Evolutionary conservation across 1,140 invertebrate genomes (phyloP).

Genomic region (Neodiprion fabricii): DNA sequence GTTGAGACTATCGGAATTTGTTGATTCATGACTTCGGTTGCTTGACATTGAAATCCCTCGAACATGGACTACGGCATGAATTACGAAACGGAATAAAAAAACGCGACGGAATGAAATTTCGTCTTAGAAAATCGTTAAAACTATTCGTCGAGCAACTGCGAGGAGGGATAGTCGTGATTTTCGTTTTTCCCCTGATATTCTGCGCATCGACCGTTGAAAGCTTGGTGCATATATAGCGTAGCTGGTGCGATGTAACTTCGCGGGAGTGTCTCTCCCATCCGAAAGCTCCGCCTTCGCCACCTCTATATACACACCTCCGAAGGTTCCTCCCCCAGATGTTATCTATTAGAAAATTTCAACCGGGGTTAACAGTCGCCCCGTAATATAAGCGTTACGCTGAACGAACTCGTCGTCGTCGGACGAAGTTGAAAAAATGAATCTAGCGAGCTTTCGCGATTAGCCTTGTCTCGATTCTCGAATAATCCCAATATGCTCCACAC

Average conservation of each 20-base stretch:
- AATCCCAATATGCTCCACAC: too few relatives aligned
- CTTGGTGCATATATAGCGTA: background rate
- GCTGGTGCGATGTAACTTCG: constrained; percentile 18
- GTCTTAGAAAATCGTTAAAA: too few relatives aligned
- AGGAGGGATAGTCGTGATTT: too few relatives aligned
- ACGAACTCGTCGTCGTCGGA: background rate
- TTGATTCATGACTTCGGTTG: too few relatives aligned
- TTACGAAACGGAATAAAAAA: too few relatives aligned
- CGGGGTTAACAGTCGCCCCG: background rate
- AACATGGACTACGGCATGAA: too few relatives aligned
- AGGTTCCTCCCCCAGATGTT: constrained; percentile 40
- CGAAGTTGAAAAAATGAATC: background rate
- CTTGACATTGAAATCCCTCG: too few relatives aligned
- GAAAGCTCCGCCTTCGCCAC: constrained; percentile 54
- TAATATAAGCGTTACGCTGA: background rate
- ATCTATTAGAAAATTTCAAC: constrained; percentile 21
- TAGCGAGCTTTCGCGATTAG: too few relatives aligned
- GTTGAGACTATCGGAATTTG: too few relatives aligned
- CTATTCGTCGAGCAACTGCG: too few relatives aligned
- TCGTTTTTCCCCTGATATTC: background rate
- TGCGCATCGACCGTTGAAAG: constrained; percentile 4
- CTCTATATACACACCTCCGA: constrained; percentile 44
- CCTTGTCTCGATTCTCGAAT: too few relatives aligned
- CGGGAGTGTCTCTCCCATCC: constrained; percentile 31
- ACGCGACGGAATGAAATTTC: too few relatives aligned